These are phyloP conservation scores for Marisa cornuarietis DNA, from an alignment of 1,140 invertebrate species.

Conservation along the genomic window DNA sequence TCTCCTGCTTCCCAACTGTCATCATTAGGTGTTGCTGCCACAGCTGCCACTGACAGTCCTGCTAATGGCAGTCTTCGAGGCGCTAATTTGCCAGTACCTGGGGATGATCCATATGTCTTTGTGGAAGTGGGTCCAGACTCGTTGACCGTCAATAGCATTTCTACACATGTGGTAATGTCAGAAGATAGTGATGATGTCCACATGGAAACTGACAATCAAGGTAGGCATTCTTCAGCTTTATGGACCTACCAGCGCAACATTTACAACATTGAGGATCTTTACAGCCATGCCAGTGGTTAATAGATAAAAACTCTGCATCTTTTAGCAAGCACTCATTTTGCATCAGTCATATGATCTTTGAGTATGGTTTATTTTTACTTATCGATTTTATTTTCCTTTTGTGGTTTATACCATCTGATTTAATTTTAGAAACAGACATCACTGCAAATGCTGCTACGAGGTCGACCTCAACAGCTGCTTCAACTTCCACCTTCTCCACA, in stretches of 20 bases:
- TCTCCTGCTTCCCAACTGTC: neutral
- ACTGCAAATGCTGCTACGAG: neutral
- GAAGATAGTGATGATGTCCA: conserved; percentile 15
- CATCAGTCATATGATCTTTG: neutral
- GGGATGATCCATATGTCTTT: conserved; percentile 70
- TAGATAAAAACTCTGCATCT: too few species aligned
- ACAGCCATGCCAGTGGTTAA: too few species aligned
- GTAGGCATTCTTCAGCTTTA: too few species aligned
- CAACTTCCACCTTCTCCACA: neutral
- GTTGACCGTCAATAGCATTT: conserved; percentile 71
- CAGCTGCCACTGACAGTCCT: too few species aligned
- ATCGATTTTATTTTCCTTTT: neutral
- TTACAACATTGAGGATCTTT: too few species aligned
- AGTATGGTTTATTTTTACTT: neutral
- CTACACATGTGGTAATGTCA: conserved; percentile 59
- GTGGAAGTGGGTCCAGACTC: conserved; percentile 77
- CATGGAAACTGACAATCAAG: conserved; percentile 4
- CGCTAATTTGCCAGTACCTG: neutral
- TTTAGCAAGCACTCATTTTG: neutral
- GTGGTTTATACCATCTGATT: neutral
- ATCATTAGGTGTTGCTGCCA: neutral
- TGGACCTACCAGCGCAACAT: too few species aligned
- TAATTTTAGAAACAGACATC: neutral
- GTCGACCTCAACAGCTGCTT: neutral
- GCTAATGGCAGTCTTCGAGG: too few species aligned